phyloP scores from a whole-genome alignment of 1,140 invertebrate species.

The Drosophila pseudoananassae region DNA sequence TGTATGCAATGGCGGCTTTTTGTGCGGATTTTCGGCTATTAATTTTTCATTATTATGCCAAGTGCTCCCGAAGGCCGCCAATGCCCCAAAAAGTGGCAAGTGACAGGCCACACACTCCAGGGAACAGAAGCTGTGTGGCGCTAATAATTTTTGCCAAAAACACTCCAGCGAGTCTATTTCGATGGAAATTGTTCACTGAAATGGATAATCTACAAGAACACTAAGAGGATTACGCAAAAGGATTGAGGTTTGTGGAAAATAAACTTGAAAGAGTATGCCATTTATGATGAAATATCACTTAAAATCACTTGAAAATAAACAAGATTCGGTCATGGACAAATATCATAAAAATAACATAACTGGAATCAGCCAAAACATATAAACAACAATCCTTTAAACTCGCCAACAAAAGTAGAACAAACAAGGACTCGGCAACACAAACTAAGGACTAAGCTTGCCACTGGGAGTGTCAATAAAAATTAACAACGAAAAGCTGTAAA shows the following conservation, averaged over 20 bases:
- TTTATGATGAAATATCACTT: no score
- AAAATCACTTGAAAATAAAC: no score
- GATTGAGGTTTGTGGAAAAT: neutral
- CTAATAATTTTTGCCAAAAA: conserved; percentile 48
- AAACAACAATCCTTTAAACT: conserved; percentile 5
- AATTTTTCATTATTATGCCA: conserved; percentile 74
- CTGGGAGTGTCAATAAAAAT: conserved; percentile 60
- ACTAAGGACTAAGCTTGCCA: neutral
- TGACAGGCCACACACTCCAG: conserved; percentile 16
- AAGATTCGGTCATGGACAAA: neutral
- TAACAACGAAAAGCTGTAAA: conserved; percentile 65
- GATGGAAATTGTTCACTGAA: conserved; percentile 7
- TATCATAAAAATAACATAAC: neutral
- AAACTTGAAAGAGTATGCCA: no score
- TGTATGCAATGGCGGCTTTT: conserved; percentile 53
- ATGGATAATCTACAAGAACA: neutral
- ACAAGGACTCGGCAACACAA: conserved; percentile 10
- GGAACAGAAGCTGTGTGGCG: conserved; percentile 29
- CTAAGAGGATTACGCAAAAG: neutral
- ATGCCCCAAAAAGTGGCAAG: conserved; percentile 45
- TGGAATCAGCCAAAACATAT: neutral
- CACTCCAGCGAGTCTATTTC: neutral
- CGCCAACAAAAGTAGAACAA: conserved; percentile 19
- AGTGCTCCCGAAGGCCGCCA: conserved; percentile 34
- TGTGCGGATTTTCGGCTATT: conserved; percentile 57